These are phyloP conservation scores for Eptatretus burgeri DNA, from an alignment of 2,113 vertebrate genomes.

Conservation along the genomic window DNA sequence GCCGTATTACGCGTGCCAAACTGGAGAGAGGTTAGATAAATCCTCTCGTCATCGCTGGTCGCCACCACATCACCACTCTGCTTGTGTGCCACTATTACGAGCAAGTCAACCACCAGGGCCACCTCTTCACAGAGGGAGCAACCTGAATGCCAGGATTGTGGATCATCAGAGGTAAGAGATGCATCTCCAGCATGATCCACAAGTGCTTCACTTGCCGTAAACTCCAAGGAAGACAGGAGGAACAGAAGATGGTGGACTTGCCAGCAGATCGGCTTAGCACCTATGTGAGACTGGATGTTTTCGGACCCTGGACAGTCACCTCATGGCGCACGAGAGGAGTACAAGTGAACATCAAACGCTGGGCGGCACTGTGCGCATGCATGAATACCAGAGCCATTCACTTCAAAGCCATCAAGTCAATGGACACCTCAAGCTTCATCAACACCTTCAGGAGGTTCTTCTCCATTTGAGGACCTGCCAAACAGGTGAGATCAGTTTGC, in stretches of 20 bases:
- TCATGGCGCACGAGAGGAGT: not conserved
- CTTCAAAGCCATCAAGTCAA: too few species aligned
- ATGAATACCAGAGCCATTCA: slow-evolving; percentile 2
- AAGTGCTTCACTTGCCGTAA: slow-evolving; percentile 4
- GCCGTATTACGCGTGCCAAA: too few species aligned
- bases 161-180: slow-evolving; percentile 3
- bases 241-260: slow-evolving; percentile 11
- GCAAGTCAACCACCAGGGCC: not conserved
- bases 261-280: slow-evolving; percentile 10
- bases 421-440: too few species aligned
- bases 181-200: not conserved
- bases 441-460: too few species aligned
- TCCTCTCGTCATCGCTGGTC: too few species aligned
- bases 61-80: too few species aligned
- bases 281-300: slow-evolving; percentile 12
- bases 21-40: too few species aligned
- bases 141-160: not conserved
- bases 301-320: slow-evolving; percentile 9
- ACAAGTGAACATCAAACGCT: not conserved
- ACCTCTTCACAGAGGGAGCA: slow-evolving; percentile 1
- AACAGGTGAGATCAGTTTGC: too few species aligned
- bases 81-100: not conserved
- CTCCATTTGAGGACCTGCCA: too few species aligned
- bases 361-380: not conserved
- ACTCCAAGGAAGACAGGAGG: not conserved